These are phyloP conservation scores for Columbina picui DNA, from an alignment of 2,113 vertebrate genomes.

Conservation along the genomic window DNA sequence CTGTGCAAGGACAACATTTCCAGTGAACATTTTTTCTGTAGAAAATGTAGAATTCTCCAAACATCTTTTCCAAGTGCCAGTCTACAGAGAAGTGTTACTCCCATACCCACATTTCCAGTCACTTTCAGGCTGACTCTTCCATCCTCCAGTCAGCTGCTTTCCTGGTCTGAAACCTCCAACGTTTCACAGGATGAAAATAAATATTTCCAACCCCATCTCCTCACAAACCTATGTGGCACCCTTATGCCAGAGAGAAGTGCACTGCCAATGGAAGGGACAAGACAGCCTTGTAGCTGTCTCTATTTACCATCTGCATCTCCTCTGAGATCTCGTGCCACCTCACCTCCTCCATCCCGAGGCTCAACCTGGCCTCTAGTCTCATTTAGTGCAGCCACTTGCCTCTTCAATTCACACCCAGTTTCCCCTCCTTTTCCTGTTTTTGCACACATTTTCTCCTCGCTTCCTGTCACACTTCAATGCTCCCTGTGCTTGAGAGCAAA, in stretches of 20 bases:
- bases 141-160: not conserved
- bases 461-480: slow-evolving; percentile 21
- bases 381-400: not conserved
- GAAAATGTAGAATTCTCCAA: not conserved
- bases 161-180: not conserved
- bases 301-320: not conserved
- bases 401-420: not conserved
- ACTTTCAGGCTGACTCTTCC: not conserved
- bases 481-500: not conserved
- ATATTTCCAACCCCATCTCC: not conserved
- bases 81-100: not conserved
- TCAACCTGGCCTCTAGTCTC: not conserved
- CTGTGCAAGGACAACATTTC: not conserved
- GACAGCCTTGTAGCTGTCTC: not conserved
- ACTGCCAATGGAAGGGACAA: not conserved
- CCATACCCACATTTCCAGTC: not conserved
- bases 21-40: not conserved
- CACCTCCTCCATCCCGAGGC: not conserved
- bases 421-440: slow-evolving; percentile 56
- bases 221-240: not conserved
- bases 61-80: not conserved
- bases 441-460: not conserved
- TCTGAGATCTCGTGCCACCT: not conserved
- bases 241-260: not conserved
- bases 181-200: not conserved